Base-by-base conservation (phyloP, 2,888 invertebrate species). In the Andrena bicolor region DNA sequence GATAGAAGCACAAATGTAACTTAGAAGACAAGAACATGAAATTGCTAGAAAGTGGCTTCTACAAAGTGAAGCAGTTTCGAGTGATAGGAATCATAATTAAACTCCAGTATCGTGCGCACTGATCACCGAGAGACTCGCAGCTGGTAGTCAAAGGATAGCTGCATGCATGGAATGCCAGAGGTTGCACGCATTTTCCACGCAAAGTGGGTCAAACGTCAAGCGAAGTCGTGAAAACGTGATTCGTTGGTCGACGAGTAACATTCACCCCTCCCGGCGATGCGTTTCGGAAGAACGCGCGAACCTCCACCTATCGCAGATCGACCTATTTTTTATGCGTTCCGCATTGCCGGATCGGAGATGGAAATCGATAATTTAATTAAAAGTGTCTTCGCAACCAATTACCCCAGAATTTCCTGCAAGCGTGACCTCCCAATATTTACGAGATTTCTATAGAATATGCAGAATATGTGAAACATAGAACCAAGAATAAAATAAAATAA, bases 121-220 rank as follows among this genome's bases (percentile, higher is more conserved):
- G 53, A 63, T 53, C 1, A 23, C 23, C 20, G 8, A 41, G 53
- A 23, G 35, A 71, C 63, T 56, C 48, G 56, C 26, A 49, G 49
- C 10, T 30, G n/a, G 41, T 26, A 26, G 23, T 16, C n/a, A 76
- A 68, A 75, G 49, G 76, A 41, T 53, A 32, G 56, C 48, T 48
- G 30, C 13, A n/a, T 13, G 8, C 41, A 13, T 2, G 35, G 49
- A 35, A 69, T 23, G 26, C 30, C 30, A n/a, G 56, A 60, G 30
- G 30, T 41, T 16, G 30, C 23, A 60, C 53, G 49, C 60, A 56
- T 74, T 74, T 79, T 53, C 70, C 73, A 58, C 28, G 73, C 20
- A 61, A 86, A 86, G 74, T 86, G 61, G 83, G 86, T 86, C 86
- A 86, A 68, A 73, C 76, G 79, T 86, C 83, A 66, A 77, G 75